phyloP scores from a whole-genome alignment of 2,797 vertebrate species.

The Alca torda region DNA sequence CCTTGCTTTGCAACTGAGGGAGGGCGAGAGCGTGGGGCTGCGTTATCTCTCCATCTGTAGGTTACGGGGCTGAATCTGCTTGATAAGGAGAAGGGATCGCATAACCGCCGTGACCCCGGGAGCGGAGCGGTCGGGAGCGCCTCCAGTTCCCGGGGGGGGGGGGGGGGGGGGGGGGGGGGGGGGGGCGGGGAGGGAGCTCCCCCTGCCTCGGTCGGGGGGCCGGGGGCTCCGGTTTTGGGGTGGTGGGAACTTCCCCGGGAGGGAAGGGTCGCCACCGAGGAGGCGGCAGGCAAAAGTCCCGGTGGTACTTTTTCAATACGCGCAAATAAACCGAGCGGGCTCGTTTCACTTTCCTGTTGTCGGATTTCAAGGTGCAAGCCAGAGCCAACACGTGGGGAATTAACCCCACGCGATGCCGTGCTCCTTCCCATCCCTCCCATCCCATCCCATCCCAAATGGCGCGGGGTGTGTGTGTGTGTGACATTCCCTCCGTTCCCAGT shows the following conservation, averaged over 20 bases:
- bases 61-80: slow-evolving; percentile 9
- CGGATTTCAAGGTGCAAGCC: slow-evolving; percentile 1
- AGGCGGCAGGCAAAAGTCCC: background rate
- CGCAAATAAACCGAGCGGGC: background rate
- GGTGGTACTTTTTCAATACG: background rate
- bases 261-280: background rate
- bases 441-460: background rate
- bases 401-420: background rate
- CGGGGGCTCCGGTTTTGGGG: background rate
- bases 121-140: slow-evolving; percentile 12
- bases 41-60: background rate
- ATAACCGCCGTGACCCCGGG: slow-evolving; percentile 1
- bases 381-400: slow-evolving; percentile 1
- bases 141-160: background rate
- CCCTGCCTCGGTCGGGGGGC: background rate
- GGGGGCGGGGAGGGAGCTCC: background rate
- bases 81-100: background rate
- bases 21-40: background rate
- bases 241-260: background rate
- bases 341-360: slow-evolving; percentile 29
- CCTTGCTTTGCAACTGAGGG: background rate
- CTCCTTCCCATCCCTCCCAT: background rate
- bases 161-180: too few species aligned
- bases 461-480: background rate
- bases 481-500: background rate